A percentile compares a stretch with the other conserved stretches of the same genome.
phyloP scores from a whole-genome alignment of 2,113 vertebrate genomes.

The Atractosteus spatula region DNA sequence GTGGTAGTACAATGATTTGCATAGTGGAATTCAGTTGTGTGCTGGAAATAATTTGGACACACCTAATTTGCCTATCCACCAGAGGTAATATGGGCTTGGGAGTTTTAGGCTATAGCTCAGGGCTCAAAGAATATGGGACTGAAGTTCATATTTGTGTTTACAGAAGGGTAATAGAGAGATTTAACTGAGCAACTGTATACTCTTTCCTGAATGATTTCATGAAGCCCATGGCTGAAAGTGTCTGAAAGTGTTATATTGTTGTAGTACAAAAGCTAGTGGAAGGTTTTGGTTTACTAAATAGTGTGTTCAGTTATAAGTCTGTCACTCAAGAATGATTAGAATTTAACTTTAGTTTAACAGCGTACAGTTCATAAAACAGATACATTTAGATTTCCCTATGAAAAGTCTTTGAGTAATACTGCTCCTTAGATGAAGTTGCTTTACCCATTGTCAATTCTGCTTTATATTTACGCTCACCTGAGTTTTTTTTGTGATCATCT shows the following conservation, averaged over 20 bases:
- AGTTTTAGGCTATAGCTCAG: slow-evolving; percentile 15
- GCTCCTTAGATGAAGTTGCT: no score
- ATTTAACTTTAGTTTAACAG: no score
- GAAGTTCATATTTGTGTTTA: slow-evolving; percentile 17
- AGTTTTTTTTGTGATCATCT: neutral
- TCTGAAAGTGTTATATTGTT: no score
- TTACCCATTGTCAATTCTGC: no score
- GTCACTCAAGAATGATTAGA: no score
- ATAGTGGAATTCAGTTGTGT: slow-evolving; percentile 61
- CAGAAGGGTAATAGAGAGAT: slow-evolving; percentile 3
- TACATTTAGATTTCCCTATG: no score
- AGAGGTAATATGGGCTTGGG: slow-evolving; percentile 23
- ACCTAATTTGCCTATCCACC: slow-evolving; percentile 46
- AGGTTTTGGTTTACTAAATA: neutral
- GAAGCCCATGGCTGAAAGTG: no score
- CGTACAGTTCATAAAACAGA: no score
- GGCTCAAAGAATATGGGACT: neutral
- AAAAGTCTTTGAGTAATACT: no score
- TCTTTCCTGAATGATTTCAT: no score
- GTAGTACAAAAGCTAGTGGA: neutral
- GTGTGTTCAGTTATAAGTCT: neutral
- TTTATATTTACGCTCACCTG: neutral
- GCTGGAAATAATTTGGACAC: slow-evolving; percentile 48
- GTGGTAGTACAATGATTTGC: slow-evolving; percentile 57
- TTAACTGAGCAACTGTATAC: neutral